Evolutionary conservation across 2,113 vertebrate genomes (phyloP).

Genomic region (Catagonus wagneri): DNA sequence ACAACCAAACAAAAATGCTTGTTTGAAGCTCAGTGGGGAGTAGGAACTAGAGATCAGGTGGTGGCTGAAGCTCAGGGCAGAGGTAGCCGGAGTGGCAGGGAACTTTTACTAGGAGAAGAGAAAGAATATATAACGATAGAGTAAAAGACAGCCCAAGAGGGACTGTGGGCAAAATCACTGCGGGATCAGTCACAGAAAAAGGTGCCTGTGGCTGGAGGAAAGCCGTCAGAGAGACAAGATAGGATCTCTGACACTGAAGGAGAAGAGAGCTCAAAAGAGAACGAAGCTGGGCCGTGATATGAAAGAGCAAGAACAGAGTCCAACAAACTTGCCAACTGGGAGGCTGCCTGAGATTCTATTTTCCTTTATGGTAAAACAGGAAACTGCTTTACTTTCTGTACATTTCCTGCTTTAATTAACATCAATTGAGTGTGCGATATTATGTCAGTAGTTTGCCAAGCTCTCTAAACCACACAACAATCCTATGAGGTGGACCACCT

Average conservation of each 20-base stretch:
- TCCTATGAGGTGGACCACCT: not conserved
- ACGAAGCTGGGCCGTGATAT: not conserved
- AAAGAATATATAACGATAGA: not conserved
- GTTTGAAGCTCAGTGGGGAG: not conserved
- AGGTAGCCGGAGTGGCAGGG: not conserved
- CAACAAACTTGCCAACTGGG: not conserved
- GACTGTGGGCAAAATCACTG: not conserved
- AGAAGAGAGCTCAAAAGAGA: not conserved
- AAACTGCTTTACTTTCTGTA: not conserved
- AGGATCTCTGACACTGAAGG: not conserved
- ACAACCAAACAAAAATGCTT: not conserved
- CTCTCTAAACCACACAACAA: not conserved
- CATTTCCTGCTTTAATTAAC: not conserved
- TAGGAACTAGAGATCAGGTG: not conserved
- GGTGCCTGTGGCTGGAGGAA: not conserved
- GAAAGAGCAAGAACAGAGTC: not conserved
- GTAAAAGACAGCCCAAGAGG: not conserved
- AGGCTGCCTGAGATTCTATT: not conserved
- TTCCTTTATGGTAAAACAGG: not conserved
- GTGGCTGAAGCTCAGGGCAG: not conserved
- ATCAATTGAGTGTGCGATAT: not conserved
- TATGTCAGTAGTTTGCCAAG: not conserved
- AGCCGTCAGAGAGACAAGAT: not conserved
- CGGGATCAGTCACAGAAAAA: not conserved
- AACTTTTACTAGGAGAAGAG: not conserved